Evolutionary conservation across 2,113 vertebrate species (phyloP).

Genomic region (Anseranas semipalmata): DNA sequence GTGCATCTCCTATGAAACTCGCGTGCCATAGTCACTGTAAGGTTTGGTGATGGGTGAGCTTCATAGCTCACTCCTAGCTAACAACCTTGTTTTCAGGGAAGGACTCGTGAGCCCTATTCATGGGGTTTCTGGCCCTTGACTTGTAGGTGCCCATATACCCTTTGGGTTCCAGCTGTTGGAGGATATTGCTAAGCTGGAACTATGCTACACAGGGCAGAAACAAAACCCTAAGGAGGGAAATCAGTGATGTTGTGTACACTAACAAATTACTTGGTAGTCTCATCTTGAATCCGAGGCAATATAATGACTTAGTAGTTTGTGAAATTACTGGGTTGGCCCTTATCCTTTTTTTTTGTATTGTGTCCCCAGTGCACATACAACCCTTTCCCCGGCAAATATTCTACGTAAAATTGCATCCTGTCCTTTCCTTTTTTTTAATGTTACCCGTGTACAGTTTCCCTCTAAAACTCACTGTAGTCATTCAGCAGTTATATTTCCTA

Average conservation of each 20-base stretch:
- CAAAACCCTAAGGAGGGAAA: background rate
- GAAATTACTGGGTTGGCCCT: background rate
- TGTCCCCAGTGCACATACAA: background rate
- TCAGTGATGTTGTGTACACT: background rate
- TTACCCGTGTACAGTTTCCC: background rate
- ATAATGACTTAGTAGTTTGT: background rate
- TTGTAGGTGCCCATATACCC: background rate
- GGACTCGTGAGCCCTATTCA: background rate
- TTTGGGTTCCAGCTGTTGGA: background rate
- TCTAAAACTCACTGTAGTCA: background rate
- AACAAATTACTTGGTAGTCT: background rate
- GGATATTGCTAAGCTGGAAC: background rate
- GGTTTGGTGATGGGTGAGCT: background rate
- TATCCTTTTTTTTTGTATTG: background rate
- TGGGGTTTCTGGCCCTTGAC: background rate
- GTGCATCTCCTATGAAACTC: background rate
- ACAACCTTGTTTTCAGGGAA: background rate
- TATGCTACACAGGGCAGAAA: background rate
- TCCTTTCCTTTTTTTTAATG: background rate
- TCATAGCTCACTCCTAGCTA: background rate
- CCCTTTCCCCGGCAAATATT: rapidly evolving
- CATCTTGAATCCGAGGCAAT: background rate
- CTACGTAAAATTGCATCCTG: background rate
- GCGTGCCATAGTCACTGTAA: background rate
- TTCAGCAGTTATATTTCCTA: background rate